Conservation (phyloP, 2,113 vertebrate species). For the Paratilapia polleni region DNA sequence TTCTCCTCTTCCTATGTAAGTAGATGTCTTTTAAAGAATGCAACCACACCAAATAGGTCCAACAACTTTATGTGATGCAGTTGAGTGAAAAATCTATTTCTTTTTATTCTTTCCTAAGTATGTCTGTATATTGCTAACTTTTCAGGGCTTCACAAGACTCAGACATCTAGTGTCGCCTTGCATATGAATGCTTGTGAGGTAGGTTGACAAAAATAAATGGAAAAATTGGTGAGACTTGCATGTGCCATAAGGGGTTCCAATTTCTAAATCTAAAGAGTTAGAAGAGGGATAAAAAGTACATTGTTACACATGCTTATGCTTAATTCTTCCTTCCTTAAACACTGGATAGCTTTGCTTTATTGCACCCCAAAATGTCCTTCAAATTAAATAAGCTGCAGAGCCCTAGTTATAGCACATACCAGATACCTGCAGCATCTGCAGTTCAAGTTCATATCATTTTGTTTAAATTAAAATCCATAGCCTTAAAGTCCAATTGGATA, state of each 20-base stretch:
- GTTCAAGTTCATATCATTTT: no score
- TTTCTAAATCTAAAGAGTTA: no score
- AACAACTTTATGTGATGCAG: constrained; percentile 9
- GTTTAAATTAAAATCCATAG: no score
- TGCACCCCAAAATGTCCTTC: no score
- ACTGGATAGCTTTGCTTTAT: no score
- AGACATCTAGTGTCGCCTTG: constrained; percentile 1
- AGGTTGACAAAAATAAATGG: neutral
- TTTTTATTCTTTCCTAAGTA: neutral
- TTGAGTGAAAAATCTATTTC: neutral
- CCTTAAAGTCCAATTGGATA: no score
- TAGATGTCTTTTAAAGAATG: constrained; percentile 15
- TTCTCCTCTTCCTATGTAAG: constrained; percentile 70
- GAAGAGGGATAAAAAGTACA: no score
- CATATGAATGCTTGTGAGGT: constrained; percentile 55
- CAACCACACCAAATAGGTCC: neutral
- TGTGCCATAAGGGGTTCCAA: neutral
- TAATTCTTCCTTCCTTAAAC: no score
- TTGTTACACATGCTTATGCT: no score
- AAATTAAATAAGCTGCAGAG: no score
- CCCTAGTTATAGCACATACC: no score
- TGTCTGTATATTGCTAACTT: neutral
- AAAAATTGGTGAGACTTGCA: neutral
- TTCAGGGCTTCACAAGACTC: constrained; percentile 64
- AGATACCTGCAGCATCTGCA: no score